A percentile compares a stretch with the other conserved stretches of the same genome.
These are phyloP conservation scores for Biston stratarius DNA, from an alignment of 2,888 invertebrate genomes.

Conservation along the genomic window DNA sequence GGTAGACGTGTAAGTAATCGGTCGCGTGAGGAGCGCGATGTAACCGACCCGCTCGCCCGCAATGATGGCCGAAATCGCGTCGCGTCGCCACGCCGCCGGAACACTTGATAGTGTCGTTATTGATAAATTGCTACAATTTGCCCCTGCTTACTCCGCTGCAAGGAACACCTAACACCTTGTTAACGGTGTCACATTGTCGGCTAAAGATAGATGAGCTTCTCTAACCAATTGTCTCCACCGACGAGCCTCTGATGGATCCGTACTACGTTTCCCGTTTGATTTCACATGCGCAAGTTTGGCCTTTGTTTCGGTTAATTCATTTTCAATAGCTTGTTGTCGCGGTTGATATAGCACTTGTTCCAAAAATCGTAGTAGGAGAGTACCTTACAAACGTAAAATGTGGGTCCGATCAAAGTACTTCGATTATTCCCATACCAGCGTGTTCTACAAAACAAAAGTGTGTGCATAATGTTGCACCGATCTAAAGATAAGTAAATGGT, in stretches of 20 bases:
- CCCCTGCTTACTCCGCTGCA: conserved; percentile 55
- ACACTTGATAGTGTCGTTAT: conserved; percentile 83
- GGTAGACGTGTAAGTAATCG: neutral
- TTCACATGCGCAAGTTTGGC: conserved; percentile 23
- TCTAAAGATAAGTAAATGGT: no score
- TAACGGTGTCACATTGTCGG: conserved; percentile 63
- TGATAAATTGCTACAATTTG: conserved; percentile 84
- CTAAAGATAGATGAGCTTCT: conserved; percentile 44
- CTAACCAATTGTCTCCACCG: conserved; percentile 33
- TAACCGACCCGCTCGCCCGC: conserved; percentile 44
- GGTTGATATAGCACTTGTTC: no score
- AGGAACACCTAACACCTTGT: conserved; percentile 49
- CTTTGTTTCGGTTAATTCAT: conserved; percentile 1
- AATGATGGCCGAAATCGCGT: conserved; percentile 72
- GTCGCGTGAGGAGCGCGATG: conserved; percentile 14
- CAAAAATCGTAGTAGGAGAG: no score
- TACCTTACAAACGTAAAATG: no score
- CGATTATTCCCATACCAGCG: no score
- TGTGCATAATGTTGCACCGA: no score
- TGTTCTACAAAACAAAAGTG: no score
- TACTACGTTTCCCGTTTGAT: conserved; percentile 25
- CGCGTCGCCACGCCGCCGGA: conserved; percentile 68
- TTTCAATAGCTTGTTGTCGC: neutral
- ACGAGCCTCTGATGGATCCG: conserved; percentile 24
- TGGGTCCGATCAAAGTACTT: conserved; percentile 8